Percentiles rank a stretch among this genome's conserved stretches.
Evolutionary conservation across 1,140 invertebrate species (phyloP).

Genomic region (Galendromus occidentalis): DNA sequence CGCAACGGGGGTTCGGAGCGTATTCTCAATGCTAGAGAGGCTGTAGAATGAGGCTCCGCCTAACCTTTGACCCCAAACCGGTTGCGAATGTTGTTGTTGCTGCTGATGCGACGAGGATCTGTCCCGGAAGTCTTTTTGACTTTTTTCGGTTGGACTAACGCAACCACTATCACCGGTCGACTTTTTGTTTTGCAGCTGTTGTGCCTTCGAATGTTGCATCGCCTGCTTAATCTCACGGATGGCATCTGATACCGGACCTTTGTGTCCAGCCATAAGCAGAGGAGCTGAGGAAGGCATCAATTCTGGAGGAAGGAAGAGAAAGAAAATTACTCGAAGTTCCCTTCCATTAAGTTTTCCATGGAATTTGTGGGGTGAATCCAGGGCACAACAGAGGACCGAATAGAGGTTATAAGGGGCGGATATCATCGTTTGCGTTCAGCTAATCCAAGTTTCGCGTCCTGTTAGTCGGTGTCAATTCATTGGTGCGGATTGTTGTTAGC

Average conservation of each 20-base stretch:
- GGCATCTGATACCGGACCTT: constrained; percentile 42
- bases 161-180: background rate
- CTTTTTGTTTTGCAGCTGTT: background rate
- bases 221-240: constrained; percentile 59
- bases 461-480: no score
- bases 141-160: background rate
- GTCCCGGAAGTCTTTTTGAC: background rate
- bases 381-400: no score
- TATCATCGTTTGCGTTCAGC: no score
- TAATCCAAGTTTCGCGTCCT: no score
- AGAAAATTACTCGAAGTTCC: no score
- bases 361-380: no score
- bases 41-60: background rate
- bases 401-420: no score
- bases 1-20: no score
- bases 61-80: constrained; percentile 19
- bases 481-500: no score
- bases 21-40: no score
- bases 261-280: background rate
- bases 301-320: no score
- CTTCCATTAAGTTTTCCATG: no score
- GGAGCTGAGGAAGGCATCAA: background rate
- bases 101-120: constrained; percentile 12
- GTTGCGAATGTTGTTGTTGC: constrained; percentile 10
- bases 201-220: constrained; percentile 40